phyloP scores from a whole-genome alignment of 23 tunicate genomes.

The Trididemnum clinides region DNA sequence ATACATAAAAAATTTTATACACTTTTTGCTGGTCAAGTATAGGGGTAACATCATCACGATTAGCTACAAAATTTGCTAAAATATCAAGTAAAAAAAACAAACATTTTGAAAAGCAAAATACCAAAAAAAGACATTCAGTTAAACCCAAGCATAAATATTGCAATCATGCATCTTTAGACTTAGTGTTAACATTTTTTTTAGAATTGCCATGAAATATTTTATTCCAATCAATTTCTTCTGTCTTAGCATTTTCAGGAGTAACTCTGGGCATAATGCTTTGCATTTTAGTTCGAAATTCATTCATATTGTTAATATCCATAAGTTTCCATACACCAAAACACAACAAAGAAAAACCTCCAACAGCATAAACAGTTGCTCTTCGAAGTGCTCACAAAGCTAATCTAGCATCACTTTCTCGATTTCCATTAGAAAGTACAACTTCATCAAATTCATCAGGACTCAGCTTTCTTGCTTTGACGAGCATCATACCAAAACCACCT shows the following conservation, averaged over 20 bases:
- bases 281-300: constrained; percentile 78
- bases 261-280: constrained; percentile 74
- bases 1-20: no score
- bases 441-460: constrained; percentile 36
- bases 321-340: constrained; percentile 78
- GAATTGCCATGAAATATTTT: constrained; percentile 61
- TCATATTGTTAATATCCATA: constrained; percentile 69
- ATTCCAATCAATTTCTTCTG: constrained; percentile 86
- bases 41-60: no score
- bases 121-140: no score
- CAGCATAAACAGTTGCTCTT: constrained; percentile 85
- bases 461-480: constrained; percentile 46
- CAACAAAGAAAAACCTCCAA: constrained; percentile 83
- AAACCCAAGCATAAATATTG: no score
- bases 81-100: no score
- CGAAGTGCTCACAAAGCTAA: constrained; percentile 83
- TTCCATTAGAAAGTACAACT: not conserved
- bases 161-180: no score
- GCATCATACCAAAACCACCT: constrained; percentile 85
- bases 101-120: no score
- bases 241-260: constrained; percentile 55
- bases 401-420: constrained; percentile 67
- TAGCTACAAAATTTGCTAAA: no score
- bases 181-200: not conserved
- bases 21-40: no score